These are phyloP conservation scores for Spea hammondii DNA, from an alignment of 2,797 vertebrate species.

Conservation along the genomic window DNA sequence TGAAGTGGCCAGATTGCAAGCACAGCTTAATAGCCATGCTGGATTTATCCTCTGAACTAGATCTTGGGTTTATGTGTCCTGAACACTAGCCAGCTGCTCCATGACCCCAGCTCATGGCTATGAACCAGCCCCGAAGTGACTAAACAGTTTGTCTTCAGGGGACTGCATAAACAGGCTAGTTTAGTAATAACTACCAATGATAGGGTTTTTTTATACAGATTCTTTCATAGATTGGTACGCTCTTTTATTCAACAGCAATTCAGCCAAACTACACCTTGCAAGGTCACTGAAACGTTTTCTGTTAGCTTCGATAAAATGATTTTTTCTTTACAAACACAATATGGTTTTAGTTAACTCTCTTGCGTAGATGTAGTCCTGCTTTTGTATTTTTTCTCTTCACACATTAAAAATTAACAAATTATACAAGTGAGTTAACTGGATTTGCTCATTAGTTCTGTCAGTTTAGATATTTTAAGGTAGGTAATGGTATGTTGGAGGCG, in stretches of 20 bases:
- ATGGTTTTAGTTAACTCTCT: too few relatives aligned
- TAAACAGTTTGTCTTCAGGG: conserved; percentile 51
- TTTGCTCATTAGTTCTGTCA: too few relatives aligned
- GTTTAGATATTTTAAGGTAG: too few relatives aligned
- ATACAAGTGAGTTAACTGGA: too few relatives aligned
- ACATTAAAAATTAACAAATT: too few relatives aligned
- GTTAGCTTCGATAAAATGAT: neutral
- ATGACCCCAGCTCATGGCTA: conserved; percentile 38
- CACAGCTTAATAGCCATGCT: conserved; percentile 30
- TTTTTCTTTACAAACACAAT: too few relatives aligned
- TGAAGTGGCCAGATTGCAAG: conserved; percentile 53
- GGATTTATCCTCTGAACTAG: conserved; percentile 41
- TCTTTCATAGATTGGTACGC: conserved; percentile 13
- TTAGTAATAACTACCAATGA: conserved; percentile 7
- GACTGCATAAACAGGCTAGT: conserved; percentile 36
- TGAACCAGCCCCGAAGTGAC: conserved; percentile 30
- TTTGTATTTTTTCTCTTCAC: too few relatives aligned
- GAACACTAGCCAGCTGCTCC: conserved; percentile 43
- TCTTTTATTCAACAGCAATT: conserved; percentile 14
- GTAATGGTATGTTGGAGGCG: too few relatives aligned
- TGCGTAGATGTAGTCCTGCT: too few relatives aligned
- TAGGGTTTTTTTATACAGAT: conserved; percentile 18
- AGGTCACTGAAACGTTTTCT: neutral
- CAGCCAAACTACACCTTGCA: neutral
- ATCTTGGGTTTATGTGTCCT: conserved; percentile 22